Conservation (phyloP, 2,888 invertebrate genomes). For the Pammene fasciana region DNA sequence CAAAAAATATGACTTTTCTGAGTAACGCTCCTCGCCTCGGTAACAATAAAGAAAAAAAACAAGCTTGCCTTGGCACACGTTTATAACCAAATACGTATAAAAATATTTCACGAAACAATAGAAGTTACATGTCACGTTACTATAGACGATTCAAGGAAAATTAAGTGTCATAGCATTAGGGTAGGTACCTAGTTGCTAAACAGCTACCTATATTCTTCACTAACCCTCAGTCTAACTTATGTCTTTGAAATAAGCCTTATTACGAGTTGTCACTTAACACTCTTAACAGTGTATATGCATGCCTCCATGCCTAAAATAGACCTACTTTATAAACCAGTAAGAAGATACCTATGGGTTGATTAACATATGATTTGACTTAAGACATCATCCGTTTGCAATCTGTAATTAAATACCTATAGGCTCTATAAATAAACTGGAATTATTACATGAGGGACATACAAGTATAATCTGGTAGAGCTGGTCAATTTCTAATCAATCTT, state of each 20-base stretch:
- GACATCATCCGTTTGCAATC: background rate
- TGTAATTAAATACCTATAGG: too few relatives aligned
- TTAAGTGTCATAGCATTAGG: background rate
- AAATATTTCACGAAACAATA: conserved; percentile 1
- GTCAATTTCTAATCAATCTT: too few relatives aligned
- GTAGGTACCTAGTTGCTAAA: too few relatives aligned
- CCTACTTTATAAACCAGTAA: background rate
- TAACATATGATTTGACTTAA: background rate
- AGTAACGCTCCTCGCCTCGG: background rate
- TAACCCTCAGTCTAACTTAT: background rate
- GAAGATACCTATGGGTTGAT: background rate
- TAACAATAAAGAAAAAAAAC: conserved; percentile 4
- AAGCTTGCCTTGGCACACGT: conserved; percentile 12
- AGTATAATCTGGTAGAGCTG: too few relatives aligned
- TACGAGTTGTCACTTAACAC: background rate
- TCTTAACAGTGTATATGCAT: background rate
- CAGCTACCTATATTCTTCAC: too few relatives aligned
- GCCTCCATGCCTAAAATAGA: background rate
- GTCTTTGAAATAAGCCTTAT: background rate
- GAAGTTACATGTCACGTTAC: background rate
- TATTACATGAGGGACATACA: too few relatives aligned
- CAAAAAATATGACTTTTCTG: background rate
- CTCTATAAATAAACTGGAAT: too few relatives aligned
- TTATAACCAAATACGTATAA: background rate
- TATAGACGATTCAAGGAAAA: too few relatives aligned